These are phyloP conservation scores for Furcula furcula DNA, from an alignment of 2,888 invertebrate species.

Conservation along the genomic window DNA sequence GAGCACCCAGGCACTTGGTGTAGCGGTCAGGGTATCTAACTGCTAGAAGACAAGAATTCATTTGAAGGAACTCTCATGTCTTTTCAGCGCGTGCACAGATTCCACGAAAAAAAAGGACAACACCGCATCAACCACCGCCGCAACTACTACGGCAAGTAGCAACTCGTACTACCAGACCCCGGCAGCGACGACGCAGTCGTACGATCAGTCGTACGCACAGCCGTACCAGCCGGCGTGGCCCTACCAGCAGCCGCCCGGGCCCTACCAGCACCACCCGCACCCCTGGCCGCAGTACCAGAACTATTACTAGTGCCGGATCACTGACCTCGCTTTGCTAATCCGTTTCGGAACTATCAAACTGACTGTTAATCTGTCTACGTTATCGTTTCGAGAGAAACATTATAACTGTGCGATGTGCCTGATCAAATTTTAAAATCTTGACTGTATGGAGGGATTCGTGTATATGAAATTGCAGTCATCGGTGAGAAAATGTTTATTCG, in stretches of 20 bases:
- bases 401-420: not conserved
- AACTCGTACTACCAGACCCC: slow-evolving; percentile 62
- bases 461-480: slow-evolving; percentile 4
- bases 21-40: no score
- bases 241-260: slow-evolving; percentile 73
- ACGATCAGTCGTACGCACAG: slow-evolving; percentile 70
- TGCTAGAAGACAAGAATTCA: no score
- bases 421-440: not conserved
- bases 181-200: slow-evolving; percentile 51
- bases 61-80: no score
- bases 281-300: slow-evolving; percentile 76
- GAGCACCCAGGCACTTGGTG: no score
- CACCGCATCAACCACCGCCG: slow-evolving; percentile 24
- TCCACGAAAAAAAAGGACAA: slow-evolving; percentile 59
- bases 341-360: not conserved
- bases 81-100: slow-evolving; percentile 39
- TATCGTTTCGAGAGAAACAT: not conserved
- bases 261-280: slow-evolving; percentile 73
- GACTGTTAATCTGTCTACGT: not conserved
- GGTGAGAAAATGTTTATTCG: slow-evolving; percentile 43
- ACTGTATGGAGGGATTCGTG: not conserved
- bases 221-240: slow-evolving; percentile 76
- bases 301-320: slow-evolving; percentile 57
- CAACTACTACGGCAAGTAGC: slow-evolving; percentile 31
- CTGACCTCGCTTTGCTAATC: slow-evolving; percentile 3